A percentile compares a stretch with the other conserved stretches of the same genome.
These are phyloP conservation scores for Drosophila austrosaltans DNA, from an alignment of 2,888 invertebrate species.

Conservation along the genomic window DNA sequence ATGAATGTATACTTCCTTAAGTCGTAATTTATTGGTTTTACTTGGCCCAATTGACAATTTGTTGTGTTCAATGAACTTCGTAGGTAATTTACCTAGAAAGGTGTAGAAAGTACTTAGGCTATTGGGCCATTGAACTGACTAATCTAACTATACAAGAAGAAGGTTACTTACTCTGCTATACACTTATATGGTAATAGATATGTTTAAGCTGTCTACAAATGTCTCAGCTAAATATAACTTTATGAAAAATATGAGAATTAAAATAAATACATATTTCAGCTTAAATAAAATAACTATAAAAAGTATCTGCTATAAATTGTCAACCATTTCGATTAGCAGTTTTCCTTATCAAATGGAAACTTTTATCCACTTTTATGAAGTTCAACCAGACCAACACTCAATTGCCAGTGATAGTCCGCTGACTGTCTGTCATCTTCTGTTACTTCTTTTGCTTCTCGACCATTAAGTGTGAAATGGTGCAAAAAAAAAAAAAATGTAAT, in stretches of 20 bases:
- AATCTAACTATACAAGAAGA: neutral
- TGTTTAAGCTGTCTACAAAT: neutral
- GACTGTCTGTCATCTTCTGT: neutral
- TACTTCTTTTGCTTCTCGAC: conserved; percentile 25
- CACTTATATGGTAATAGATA: neutral
- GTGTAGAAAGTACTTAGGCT: conserved; percentile 20
- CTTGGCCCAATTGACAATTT: conserved; percentile 43
- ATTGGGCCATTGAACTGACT: conserved; percentile 41
- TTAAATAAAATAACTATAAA: neutral
- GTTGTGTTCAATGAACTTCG: conserved; percentile 59
- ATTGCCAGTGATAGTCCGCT: conserved; percentile 14
- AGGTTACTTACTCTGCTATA: neutral
- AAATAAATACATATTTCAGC: neutral
- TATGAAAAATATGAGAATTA: too few species aligned
- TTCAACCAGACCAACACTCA: conserved; percentile 2
- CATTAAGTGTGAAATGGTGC: conserved; percentile 71
- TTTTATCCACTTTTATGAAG: neutral
- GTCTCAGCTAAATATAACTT: neutral
- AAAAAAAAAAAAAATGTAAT: conserved; percentile 61
- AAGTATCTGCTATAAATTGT: neutral
- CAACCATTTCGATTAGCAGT: conserved; percentile 3
- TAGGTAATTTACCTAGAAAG: conserved; percentile 16
- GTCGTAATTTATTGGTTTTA: conserved; percentile 62
- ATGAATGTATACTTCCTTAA: conserved; percentile 7
- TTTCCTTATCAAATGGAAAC: conserved; percentile 1